A percentile compares a stretch with the other conserved stretches of the same genome.
Evolutionary conservation across 2,797 vertebrate genomes (phyloP).

Genomic region (Phataginus tetradactyla): DNA sequence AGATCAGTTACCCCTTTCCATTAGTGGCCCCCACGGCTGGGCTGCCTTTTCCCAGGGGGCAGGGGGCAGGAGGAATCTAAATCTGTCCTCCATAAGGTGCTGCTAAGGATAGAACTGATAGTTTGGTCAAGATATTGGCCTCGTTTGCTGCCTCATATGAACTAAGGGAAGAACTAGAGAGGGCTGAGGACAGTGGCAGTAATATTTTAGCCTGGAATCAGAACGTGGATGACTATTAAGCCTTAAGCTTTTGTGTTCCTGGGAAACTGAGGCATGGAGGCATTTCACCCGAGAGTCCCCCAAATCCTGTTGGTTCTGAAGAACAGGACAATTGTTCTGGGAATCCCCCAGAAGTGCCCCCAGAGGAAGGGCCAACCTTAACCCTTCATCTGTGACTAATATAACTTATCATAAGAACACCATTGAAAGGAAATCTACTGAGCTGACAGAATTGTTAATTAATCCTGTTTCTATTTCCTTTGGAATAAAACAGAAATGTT

Average conservation of each 20-base stretch:
- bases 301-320: not conserved
- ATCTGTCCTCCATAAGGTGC: not conserved
- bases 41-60: not conserved
- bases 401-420: not conserved
- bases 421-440: not conserved
- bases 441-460: not conserved
- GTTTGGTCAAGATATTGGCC: not conserved
- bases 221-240: not conserved
- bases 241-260: not conserved
- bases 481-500: not conserved
- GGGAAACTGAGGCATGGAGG: not conserved
- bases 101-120: not conserved
- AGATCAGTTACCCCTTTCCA: slow-evolving; percentile 27
- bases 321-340: not conserved
- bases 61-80: not conserved
- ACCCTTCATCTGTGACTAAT: not conserved
- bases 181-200: not conserved
- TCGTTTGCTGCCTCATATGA: not conserved
- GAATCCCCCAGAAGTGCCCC: not conserved
- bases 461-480: not conserved
- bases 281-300: not conserved
- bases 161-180: not conserved
- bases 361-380: not conserved
- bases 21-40: not conserved
- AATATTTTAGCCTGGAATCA: not conserved